Evolutionary conservation across 2,888 invertebrate genomes (phyloP), one percentile per base, ranked within the genome.

Genomic region (Clepsis dumicolana): DNA sequence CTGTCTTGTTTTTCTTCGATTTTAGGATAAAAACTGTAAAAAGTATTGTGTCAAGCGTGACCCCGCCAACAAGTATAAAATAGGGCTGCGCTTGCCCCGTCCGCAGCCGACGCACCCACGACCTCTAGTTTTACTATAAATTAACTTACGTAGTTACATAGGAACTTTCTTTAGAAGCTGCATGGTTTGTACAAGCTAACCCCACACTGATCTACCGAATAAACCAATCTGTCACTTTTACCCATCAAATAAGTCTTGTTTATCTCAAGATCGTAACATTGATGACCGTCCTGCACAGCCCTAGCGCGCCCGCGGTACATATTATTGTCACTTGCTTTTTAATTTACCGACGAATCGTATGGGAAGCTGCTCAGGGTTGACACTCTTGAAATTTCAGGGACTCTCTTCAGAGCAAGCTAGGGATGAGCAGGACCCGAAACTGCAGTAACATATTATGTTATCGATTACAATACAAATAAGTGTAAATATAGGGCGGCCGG

Each of bases 161-260:
- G 93, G 93, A 93, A 93, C 93, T 93, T 93, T 93, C 84, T 90
- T 93, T 91, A 93, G 93, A 93, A 93, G 93, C 93, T 93, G 93
- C 93, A 93, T 90, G 90, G 91, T 93, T 93, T 93, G 87, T 93
- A 93, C 92, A 93, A 93, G 93, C 93, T 93, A 93, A 90, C 89
- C 90, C 89, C 93, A 91, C 91, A 91, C 90, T 91, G 91, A 90
- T 87, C 92, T 92, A 93, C 90, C 87, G 83, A 90, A 87, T 90
- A 90, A 91, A 90, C 87, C 87, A 91, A 89, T 80, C 82, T 86
- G 84, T 86, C 83, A 88, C 85, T 77, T 79, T 80, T 77, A 83
- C 82, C 81, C 83, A 82, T 86, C 81, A 88, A 88, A 86, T 86
- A 84, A 88, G 78, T 88, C 86, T 88, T 83, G 86, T 84, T 83